Base-by-base conservation (phyloP, 2,113 vertebrate genomes). In the Cygnus buccinator region DNA sequence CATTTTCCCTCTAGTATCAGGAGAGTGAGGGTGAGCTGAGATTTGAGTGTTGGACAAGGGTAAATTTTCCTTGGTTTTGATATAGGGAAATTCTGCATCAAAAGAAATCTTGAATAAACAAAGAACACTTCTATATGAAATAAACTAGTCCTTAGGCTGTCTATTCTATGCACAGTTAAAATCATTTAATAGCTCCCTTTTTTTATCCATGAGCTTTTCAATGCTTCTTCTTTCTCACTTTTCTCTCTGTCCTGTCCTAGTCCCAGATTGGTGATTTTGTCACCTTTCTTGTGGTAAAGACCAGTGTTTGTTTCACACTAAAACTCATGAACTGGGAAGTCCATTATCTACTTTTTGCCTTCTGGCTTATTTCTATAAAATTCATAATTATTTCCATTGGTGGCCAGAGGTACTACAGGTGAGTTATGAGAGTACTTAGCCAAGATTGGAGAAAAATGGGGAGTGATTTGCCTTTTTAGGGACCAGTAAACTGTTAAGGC, bases 121-220 rank as follows among this genome's bases (percentile, higher is more conserved):
- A 61, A 71, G 61, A 17, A 46, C 2, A 2, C 1, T 57, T 17
- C 43, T 20, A 21, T 3, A 28, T 39, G 22, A 66, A 59, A 37
- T 25, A 35, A 68, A 25, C 3, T 35, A 26, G 3, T 52, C 17
- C 79, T 62, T 48, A 68, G 72, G 0, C 3, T 74, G 5, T 35
- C 29, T 5, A 0, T 62, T 19, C 3, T 13, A 37, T 35, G 21
- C 6, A 61, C 6, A 35, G 15, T 20, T 46, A 35, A 2, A 10
- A 8, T 33, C 33, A 58, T 46, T 79, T 50, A 41, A 11, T 59
- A 37, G 31, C 6, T 90, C 28, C 23, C 3, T 2, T 41, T n/a
- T 25, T 78, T 12, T 73, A 14, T 1, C 7, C 21, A 18, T 52
- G 15, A 33, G 19, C 6, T 48, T 90, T 72, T 63, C 9, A 13